Base-by-base conservation (phyloP, 2,888 invertebrate species). In the Cyrtodaria siliqua region DNA sequence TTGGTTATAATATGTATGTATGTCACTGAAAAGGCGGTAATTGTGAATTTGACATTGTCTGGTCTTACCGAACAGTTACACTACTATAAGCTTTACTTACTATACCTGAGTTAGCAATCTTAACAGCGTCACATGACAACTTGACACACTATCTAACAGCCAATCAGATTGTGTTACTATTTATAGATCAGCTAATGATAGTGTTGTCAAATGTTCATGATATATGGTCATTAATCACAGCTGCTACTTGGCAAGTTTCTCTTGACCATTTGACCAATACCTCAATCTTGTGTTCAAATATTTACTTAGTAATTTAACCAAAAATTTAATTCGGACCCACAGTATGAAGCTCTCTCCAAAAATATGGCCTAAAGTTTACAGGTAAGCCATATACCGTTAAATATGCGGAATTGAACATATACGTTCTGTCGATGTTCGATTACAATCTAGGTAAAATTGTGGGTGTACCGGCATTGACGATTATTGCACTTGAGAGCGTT, bases 131-230 rank as follows among this genome's bases (percentile, higher is more conserved):
- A 78, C 44, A 42, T 78, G 78, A 78, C 78, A 53, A 24, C 40
- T 62, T 76, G 76, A 76, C 76, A 67, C 40, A 40, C 47, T 55
- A 44, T 56, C 49, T 61, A n/a, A n/a, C 61, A 64, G 24, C 78
- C 78, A 78, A 78, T 78, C 72, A 78, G 60, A 73, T 38, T 44
- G 20, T n/a, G n/a, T n/a, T n/a, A n/a, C 68, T 68, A 68, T 68
- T 52, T 60, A 42, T 57, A 66, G 60, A n/a, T 42, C 8, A 57
- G 33, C 57, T 52, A 75, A 59, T 62, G 55, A 70, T 57, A 55
- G 33, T 27, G 57, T 29, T 55, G 55, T 56, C 61, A 70, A 29
- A 52, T 60, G 2, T 23, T 33, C 16, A 20, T 33, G 29, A 33
- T 40, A 33, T 33, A 33, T 33, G 12, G 12, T 4, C 6, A 8